A percentile compares a stretch with the other conserved stretches of the same genome.
phyloP scores from a whole-genome alignment of 2,888 invertebrate species.

The Mimachlamys varia region DNA sequence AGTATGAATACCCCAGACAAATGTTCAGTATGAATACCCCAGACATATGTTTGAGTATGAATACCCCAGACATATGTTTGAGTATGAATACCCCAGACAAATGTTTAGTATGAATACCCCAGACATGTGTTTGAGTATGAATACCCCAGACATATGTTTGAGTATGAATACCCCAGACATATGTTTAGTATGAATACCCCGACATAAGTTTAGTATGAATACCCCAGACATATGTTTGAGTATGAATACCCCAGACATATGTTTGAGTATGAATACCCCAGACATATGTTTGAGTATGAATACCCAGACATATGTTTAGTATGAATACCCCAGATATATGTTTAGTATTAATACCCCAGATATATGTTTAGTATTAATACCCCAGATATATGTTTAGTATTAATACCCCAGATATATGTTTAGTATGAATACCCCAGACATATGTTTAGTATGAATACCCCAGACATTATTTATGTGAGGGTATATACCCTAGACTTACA shows the following conservation, averaged over 20 bases:
- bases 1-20: too few species aligned
- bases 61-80: too few species aligned
- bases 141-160: background rate
- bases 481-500: slow-evolving; percentile 81
- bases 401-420: background rate
- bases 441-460: background rate
- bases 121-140: too few species aligned
- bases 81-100: slow-evolving; percentile 67
- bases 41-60: too few species aligned
- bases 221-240: background rate
- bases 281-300: too few species aligned
- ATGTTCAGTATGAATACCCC: too few species aligned
- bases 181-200: background rate
- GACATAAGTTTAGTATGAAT: background rate
- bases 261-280: too few species aligned
- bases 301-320: background rate
- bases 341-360: background rate
- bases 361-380: background rate
- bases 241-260: too few species aligned
- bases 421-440: background rate
- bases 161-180: background rate
- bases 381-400: background rate
- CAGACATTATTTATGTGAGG: too few species aligned
- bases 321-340: background rate
- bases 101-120: slow-evolving; percentile 83